Evolutionary conservation across 2,888 invertebrate species (phyloP).

Genomic region (Mimumesa dahlbomi): DNA sequence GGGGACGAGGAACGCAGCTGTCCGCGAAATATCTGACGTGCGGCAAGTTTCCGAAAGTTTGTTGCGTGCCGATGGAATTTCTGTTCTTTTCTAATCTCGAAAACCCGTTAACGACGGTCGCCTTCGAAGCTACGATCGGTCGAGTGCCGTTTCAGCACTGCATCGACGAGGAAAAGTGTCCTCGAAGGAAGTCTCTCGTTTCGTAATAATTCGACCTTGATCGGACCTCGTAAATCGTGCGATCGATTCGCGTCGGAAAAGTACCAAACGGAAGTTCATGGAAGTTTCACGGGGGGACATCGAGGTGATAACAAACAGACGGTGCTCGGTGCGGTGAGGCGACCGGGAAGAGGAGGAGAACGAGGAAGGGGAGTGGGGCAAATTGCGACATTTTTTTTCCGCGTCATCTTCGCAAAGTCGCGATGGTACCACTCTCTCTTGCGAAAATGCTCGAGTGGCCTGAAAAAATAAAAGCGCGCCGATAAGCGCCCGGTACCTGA

Average conservation of each 20-base stretch:
- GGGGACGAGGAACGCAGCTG: constrained; percentile 14
- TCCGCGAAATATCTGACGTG: too few relatives aligned
- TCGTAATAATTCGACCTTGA: constrained; percentile 10
- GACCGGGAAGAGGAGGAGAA: not conserved
- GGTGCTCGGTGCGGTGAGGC: too few relatives aligned
- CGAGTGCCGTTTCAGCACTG: too few relatives aligned
- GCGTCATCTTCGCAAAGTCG: constrained; percentile 22
- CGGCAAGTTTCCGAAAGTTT: too few relatives aligned
- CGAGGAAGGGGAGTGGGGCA: not conserved
- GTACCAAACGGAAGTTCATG: not conserved
- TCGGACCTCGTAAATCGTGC: constrained; percentile 3
- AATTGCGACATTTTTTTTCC: constrained; percentile 51
- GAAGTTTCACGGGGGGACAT: too few relatives aligned
- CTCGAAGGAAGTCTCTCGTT: not conserved
- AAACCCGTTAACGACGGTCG: too few relatives aligned
- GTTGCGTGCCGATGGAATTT: too few relatives aligned
- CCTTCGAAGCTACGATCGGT: too few relatives aligned
- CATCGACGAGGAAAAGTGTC: not conserved
- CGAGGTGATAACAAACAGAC: too few relatives aligned
- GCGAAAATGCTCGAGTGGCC: constrained; percentile 77
- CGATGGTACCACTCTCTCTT: constrained; percentile 64
- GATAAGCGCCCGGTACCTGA: constrained; percentile 73
- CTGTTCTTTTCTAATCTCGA: too few relatives aligned
- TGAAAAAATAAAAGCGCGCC: constrained; percentile 77
- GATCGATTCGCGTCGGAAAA: constrained; percentile 12